Base-by-base conservation (phyloP, 2,888 invertebrate genomes). In the Drosophila gaucha region DNA sequence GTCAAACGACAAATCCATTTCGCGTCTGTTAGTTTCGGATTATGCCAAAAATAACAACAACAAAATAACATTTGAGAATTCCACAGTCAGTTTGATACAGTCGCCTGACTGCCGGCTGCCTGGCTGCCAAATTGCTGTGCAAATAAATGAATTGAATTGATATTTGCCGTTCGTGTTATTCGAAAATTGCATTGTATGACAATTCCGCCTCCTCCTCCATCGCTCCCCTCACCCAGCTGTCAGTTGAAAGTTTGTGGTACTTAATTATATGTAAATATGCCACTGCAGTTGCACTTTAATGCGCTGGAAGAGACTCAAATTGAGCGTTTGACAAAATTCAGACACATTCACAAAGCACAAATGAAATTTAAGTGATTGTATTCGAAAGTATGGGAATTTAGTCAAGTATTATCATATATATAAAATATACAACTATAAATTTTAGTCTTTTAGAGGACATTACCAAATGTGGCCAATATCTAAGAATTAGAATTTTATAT, bases 111-210 rank as follows among this genome's bases (percentile, higher is more conserved):
- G 39, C n/a, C 22, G 26, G 0, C 44, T 5, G 44, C 44, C 44
- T 16, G 72, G 56, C 58, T 55, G 56, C 54, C 74, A 77, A 77
- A 76, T 79, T 82, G 77, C 67, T 75, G 73, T 64, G 70, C 68
- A 86, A 83, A 83, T 80, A 86, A 83, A 83, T 78, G 76, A 83
- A 86, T 83, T 83, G 80, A 86, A 86, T 86, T 78, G 83, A 83
- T 86, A 78, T 86, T 86, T 83, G 67, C 78, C 59, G 66, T 78
- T 83, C 83, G 75, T 83, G 82, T 75, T 83, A 80, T 78, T 78
- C 66, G 68, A 70, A 67, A 82, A 80, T 82, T 68, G 78, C 83
- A 75, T 70, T 70, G 70, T 66, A 65, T 50, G 55, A 49, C 49
- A 49, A 26, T 49, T 35, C n/a, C n/a, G n/a, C n/a, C 10, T 24